Evolutionary conservation across 2,113 vertebrate genomes (phyloP).

Genomic region (Elephantulus edwardii): DNA sequence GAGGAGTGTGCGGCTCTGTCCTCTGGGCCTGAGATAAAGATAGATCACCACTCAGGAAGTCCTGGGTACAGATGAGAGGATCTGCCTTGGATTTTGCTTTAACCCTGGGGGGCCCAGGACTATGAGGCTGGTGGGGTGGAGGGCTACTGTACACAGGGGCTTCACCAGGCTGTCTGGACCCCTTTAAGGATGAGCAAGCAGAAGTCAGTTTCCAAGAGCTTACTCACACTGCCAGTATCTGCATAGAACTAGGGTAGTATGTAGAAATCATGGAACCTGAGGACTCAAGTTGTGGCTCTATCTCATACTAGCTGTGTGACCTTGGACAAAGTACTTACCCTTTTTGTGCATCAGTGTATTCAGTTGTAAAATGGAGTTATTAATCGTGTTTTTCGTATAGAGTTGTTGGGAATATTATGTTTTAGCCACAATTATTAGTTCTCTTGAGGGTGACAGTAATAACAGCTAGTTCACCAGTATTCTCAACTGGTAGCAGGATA

Average conservation of each 20-base stretch:
- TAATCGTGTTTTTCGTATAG: background rate
- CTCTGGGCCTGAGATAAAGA: background rate
- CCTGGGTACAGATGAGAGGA: background rate
- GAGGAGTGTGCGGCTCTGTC: background rate
- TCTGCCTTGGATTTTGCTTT: background rate
- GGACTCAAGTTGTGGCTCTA: background rate
- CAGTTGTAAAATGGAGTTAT: background rate
- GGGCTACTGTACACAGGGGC: background rate
- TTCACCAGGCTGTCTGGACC: background rate
- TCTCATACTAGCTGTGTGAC: background rate
- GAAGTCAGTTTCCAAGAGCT: background rate
- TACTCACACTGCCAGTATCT: background rate
- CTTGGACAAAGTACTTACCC: background rate
- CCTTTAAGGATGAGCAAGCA: background rate
- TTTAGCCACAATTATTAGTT: background rate
- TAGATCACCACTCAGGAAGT: background rate
- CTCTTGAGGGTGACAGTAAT: background rate
- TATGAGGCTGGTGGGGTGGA: background rate
- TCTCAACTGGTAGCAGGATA: background rate
- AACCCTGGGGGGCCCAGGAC: background rate
- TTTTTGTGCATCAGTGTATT: conserved; percentile 18
- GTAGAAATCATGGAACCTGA: background rate
- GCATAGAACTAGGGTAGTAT: background rate
- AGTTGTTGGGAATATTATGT: background rate
- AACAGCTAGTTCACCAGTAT: background rate